Evolutionary conservation across 1,140 invertebrate species (phyloP).

Genomic region (Temnothorax longispinosus): DNA sequence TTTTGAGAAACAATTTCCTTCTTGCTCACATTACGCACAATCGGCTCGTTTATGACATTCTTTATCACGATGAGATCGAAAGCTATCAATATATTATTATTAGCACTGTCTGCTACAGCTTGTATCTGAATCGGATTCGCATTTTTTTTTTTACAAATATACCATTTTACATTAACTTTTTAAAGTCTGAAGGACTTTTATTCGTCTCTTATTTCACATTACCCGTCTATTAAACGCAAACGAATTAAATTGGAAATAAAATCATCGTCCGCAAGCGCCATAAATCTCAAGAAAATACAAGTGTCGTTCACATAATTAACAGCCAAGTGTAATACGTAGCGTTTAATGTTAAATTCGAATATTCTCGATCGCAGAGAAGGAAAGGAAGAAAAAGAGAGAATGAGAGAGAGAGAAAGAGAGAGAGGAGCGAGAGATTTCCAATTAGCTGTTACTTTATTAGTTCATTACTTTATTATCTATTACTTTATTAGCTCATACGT

Average conservation of each 20-base stretch:
- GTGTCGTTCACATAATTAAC: not conserved
- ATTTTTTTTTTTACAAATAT: not conserved
- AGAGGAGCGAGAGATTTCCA: not conserved
- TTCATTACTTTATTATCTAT: not conserved
- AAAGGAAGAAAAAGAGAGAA: not conserved
- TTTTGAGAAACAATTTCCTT: not conserved
- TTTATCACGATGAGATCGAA: not conserved
- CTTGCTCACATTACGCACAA: not conserved
- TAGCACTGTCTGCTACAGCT: not conserved
- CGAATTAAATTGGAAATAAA: not conserved
- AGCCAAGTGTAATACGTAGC: not conserved
- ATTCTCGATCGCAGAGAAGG: not conserved
- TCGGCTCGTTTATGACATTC: not conserved
- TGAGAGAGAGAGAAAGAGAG: not conserved
- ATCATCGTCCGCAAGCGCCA: not conserved
- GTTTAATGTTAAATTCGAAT: not conserved
- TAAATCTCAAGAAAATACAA: constrained; percentile 21
- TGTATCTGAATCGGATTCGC: not conserved
- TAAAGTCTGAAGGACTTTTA: not conserved
- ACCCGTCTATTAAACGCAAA: not conserved
- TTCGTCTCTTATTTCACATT: not conserved
- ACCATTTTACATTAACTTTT: not conserved
- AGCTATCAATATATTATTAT: not conserved
- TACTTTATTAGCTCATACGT: constrained; percentile 10
- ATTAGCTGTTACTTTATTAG: constrained; percentile 24